Conservation (phyloP, 1,140 invertebrate species). For the Rhyzopertha dominica region DNA sequence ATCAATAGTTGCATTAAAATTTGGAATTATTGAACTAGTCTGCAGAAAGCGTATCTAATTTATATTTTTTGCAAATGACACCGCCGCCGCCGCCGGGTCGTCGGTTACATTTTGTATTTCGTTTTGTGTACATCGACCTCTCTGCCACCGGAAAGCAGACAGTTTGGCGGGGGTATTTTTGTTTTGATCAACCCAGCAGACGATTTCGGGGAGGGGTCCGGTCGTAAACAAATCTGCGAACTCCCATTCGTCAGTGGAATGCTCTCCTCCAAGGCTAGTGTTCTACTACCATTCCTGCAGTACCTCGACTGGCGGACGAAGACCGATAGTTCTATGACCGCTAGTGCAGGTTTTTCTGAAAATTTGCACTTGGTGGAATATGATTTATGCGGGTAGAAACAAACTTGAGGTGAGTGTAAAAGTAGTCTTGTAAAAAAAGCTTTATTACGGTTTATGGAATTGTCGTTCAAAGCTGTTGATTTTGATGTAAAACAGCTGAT, state of each 20-base stretch:
- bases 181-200: conserved; percentile 23
- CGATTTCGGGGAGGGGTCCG: conserved; percentile 23
- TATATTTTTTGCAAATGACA: too few relatives aligned
- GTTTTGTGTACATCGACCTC: conserved; percentile 1
- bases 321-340: background rate
- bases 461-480: conserved; percentile 16
- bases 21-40: too few relatives aligned
- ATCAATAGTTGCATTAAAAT: too few relatives aligned
- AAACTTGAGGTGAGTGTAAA: conserved; percentile 51
- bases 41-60: too few relatives aligned
- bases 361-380: conserved; percentile 29
- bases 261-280: conserved; percentile 17
- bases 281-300: conserved; percentile 23
- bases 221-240: conserved; percentile 30
- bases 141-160: too few relatives aligned
- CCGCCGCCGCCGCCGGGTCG: too few relatives aligned
- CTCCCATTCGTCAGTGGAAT: conserved; percentile 19
- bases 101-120: too few relatives aligned
- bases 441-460: background rate
- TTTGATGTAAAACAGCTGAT: conserved; percentile 41
- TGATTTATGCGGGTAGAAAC: conserved; percentile 54
- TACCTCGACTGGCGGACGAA: conserved; percentile 6
- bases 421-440: background rate
- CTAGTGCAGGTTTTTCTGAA: conserved; percentile 8
- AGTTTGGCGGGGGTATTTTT: conserved; percentile 24